Conservation (phyloP, 2,797 vertebrate species). For the Odontamblyopus lacepedii region DNA sequence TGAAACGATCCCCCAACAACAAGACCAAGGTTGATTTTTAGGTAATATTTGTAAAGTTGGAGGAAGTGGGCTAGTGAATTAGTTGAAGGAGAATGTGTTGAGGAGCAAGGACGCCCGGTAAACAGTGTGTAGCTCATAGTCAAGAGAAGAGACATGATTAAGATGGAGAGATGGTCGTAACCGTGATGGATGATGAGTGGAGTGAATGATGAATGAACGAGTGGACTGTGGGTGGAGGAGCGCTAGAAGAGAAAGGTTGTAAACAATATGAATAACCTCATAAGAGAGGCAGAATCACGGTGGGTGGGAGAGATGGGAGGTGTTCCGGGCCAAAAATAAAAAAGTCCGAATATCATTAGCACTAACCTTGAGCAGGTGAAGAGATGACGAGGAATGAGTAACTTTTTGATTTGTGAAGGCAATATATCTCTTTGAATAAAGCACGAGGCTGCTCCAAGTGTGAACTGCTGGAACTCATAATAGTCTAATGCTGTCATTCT, state of each 20-base stretch:
- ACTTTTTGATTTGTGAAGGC: constrained; percentile 11
- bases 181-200: constrained; percentile 57
- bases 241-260: constrained; percentile 44
- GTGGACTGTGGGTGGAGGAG: constrained; percentile 41
- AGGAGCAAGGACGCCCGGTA: constrained; percentile 51
- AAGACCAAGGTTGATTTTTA: constrained; percentile 6
- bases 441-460: constrained; percentile 3
- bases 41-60: constrained; percentile 25
- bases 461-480: neutral
- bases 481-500: constrained; percentile 2
- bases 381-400: constrained; percentile 6
- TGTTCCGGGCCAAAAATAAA: constrained; percentile 41
- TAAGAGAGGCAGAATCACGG: constrained; percentile 41
- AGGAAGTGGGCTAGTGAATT: constrained; percentile 40
- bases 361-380: constrained; percentile 41
- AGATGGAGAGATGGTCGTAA: constrained; percentile 43
- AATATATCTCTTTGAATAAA: constrained; percentile 15
- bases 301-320: constrained; percentile 37
- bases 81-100: constrained; percentile 52
- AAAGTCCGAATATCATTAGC: constrained; percentile 37
- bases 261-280: constrained; percentile 60
- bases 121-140: constrained; percentile 46
- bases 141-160: constrained; percentile 58
- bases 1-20: neutral
- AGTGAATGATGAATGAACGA: constrained; percentile 62